Evolutionary conservation across 1,140 invertebrate species (phyloP).

Genomic region (Pseudomyrmex cubaensis): DNA sequence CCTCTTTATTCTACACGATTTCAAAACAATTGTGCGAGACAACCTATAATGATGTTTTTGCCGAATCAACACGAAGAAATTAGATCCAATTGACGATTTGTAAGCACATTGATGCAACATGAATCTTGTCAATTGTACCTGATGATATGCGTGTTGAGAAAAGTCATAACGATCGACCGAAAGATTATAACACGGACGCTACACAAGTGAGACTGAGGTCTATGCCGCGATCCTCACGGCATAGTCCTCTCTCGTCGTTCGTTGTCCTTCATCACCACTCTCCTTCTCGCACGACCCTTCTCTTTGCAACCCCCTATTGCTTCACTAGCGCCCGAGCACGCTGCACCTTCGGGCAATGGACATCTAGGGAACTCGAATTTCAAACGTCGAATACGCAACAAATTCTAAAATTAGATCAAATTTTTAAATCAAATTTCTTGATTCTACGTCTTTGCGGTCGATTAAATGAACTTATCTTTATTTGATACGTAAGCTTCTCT

Average conservation of each 20-base stretch:
- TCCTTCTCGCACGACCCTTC: conserved; percentile 28
- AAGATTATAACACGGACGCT: conserved; percentile 49
- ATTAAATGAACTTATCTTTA: not conserved
- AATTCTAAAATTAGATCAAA: not conserved
- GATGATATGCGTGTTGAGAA: conserved; percentile 1
- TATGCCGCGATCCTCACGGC: conserved; percentile 30
- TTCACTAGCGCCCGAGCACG: conserved; percentile 43
- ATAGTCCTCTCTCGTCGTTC: conserved; percentile 40
- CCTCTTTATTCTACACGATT: not conserved
- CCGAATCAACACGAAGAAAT: not conserved
- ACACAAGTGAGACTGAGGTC: conserved; percentile 58
- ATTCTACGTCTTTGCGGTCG: not conserved
- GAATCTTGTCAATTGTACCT: conserved; percentile 30
- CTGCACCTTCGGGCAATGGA: not conserved
- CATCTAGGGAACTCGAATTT: conserved; percentile 51
- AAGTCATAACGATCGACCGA: conserved; percentile 39
- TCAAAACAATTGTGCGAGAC: not conserved
- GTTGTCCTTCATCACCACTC: conserved; percentile 35
- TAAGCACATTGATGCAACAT: not conserved
- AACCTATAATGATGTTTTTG: not conserved
- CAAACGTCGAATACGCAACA: not conserved
- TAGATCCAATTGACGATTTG: not conserved
- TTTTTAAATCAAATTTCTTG: conserved; percentile 1
- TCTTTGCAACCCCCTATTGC: conserved; percentile 34
- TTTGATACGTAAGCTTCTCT: not conserved